A percentile compares a stretch with the other conserved stretches of the same genome.
phyloP scores from a whole-genome alignment of 2,113 vertebrate species.

The Anoplopoma fimbria region DNA sequence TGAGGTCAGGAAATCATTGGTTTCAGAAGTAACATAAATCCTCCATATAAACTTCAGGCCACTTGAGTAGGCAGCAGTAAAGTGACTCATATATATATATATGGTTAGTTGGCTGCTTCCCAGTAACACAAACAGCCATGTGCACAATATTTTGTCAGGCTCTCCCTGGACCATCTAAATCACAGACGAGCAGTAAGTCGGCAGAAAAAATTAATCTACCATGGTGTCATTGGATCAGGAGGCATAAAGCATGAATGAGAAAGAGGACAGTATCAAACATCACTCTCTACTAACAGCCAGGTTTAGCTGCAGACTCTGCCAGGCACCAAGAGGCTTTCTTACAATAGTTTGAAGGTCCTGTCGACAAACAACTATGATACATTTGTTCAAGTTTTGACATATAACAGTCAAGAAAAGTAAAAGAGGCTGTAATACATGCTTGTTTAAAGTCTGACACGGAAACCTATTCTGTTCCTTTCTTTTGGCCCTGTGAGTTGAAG shows the following conservation, averaged over 20 bases:
- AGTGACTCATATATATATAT: constrained; percentile 50
- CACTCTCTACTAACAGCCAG: neutral
- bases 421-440: neutral
- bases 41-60: constrained; percentile 15
- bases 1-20: constrained; percentile 19
- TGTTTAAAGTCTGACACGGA: neutral
- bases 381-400: neutral
- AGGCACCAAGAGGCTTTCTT: neutral
- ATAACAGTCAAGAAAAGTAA: neutral
- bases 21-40: constrained; percentile 45
- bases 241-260: constrained; percentile 13
- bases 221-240: constrained; percentile 4
- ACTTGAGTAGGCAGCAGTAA: constrained; percentile 22
- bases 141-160: constrained; percentile 23
- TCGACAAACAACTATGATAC: neutral
- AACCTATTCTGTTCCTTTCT: neutral
- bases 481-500: neutral
- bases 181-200: constrained; percentile 24
- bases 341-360: neutral
- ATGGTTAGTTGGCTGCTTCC: constrained; percentile 19
- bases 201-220: constrained; percentile 31
- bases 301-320: constrained; percentile 3
- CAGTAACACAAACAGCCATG: constrained; percentile 18
- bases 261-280: constrained; percentile 7
- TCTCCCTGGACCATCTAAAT: constrained; percentile 32